Percentiles rank a stretch among this genome's conserved stretches.
Conservation (phyloP, 92 coral and sea anemone genomes). For the Zoanthus gigantus region DNA sequence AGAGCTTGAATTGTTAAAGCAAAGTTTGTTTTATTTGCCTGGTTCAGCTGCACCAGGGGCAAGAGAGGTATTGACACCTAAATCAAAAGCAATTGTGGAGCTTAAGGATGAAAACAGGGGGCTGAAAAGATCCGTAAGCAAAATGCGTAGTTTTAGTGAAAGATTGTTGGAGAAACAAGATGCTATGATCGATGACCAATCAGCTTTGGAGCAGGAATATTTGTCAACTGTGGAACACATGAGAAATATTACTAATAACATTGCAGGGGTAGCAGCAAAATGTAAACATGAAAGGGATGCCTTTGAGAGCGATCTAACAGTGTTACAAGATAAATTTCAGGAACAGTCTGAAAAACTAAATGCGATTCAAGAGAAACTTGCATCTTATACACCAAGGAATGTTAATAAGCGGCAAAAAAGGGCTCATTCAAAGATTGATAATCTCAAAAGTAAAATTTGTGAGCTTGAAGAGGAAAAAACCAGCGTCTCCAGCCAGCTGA, state of each 20-base stretch:
- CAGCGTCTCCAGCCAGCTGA: constrained; percentile 33
- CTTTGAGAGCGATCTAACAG: constrained; percentile 44
- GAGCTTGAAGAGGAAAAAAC: constrained; percentile 53
- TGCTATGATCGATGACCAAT: constrained; percentile 59
- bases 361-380: constrained; percentile 5
- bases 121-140: constrained; percentile 58
- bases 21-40: constrained; percentile 60
- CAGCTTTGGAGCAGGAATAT: constrained; percentile 55
- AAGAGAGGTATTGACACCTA: constrained; percentile 51
- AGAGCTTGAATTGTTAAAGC: constrained; percentile 49
- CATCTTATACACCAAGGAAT: constrained; percentile 10
- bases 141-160: constrained; percentile 45
- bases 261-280: constrained; percentile 52
- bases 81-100: constrained; percentile 48
- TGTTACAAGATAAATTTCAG: background rate
- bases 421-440: background rate
- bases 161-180: constrained; percentile 52
- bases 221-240: constrained; percentile 59
- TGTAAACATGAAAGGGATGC: constrained; percentile 55
- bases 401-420: background rate
- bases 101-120: constrained; percentile 60
- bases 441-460: constrained; percentile 48
- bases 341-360: constrained; percentile 4
- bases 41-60: constrained; percentile 56
- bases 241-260: constrained; percentile 41